Evolutionary conservation across 2,113 vertebrate genomes (phyloP).

Genomic region (Boulengeromyrus knoepffleri): DNA sequence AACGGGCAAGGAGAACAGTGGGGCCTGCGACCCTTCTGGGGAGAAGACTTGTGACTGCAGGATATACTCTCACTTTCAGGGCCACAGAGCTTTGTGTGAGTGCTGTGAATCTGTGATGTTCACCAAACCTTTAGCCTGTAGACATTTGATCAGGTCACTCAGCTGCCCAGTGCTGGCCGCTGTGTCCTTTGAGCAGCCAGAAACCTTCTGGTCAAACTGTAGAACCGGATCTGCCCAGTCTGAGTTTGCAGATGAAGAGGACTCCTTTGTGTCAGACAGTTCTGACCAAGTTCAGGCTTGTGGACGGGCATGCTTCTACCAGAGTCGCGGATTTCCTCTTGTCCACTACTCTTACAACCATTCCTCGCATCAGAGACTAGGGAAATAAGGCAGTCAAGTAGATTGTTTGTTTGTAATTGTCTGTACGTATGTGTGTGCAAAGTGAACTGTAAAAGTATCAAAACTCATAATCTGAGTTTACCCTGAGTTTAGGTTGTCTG

Average conservation of each 20-base stretch:
- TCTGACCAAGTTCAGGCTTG: constrained; percentile 95
- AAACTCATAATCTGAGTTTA: constrained; percentile 39
- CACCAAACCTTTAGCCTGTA: constrained; percentile 74
- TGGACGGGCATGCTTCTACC: constrained; percentile 90
- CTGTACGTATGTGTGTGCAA: background rate
- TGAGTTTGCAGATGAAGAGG: constrained; percentile 87
- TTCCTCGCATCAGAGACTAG: constrained; percentile 66
- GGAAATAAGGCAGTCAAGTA: constrained; percentile 36
- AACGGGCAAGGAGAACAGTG: constrained; percentile 46
- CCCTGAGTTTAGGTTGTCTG: constrained; percentile 28
- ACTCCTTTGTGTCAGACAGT: constrained; percentile 93
- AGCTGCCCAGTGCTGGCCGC: constrained; percentile 82
- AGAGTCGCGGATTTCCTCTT: constrained; percentile 84
- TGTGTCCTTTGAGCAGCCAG: constrained; percentile 65
- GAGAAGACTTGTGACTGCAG: constrained; percentile 59
- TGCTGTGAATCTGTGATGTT: constrained; percentile 78
- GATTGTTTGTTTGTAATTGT: background rate
- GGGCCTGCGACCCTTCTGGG: constrained; percentile 19
- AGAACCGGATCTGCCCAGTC: constrained; percentile 83
- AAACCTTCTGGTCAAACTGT: constrained; percentile 82
- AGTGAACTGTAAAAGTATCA: constrained; percentile 14
- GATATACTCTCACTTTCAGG: constrained; percentile 71
- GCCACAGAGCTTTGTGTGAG: constrained; percentile 69
- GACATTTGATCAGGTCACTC: constrained; percentile 91
- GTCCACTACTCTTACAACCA: constrained; percentile 82